Base-by-base conservation (phyloP, 92 coral and sea anemone genomes). In the Porites divaricata region DNA sequence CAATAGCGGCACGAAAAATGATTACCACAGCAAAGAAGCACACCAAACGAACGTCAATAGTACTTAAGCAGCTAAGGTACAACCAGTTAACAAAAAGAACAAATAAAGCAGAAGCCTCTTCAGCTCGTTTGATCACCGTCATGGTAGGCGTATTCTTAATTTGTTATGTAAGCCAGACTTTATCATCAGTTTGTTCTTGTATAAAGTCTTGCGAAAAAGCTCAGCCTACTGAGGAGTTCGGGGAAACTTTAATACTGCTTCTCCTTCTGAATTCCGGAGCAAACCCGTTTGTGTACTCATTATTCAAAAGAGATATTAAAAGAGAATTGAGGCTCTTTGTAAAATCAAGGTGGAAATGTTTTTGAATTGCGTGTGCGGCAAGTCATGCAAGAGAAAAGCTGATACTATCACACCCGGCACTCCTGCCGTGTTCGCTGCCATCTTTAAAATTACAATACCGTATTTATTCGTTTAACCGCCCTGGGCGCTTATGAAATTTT, bases 231-330 rank as follows among this genome's bases (percentile, higher is more conserved):
- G 15, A 62, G 28, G 54, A 41, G 10, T 68, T 77, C 21, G 35
- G 56, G 20, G 35, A 57, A 20, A 41, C 70, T n/a, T 63, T 77
- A 63, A 20, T 67, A 9, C 14, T 77, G 24, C 57, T 77, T 28
- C 70, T 61, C 56, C 19, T 77, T 26, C 35, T 41, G 61, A 77
- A 77, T 63, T 77, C 81, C 11, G 81, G 68, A 13, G 81, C 81
- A 20, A 77, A 77, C 56, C 81, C 81, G 23, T 59, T 77, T 14
- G 70, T n/a, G 26, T 77, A 77, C 54, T 68, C 81, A 20, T 62
- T 77, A 10, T 63, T 77, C 9, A 77, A 77, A 53, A 19, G 81
- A 35, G 81, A 77, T 22, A 57, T 77, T 4, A 77, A 63, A 61
- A 22, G 48, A 35, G 81, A 77, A 77, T 49, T n/a, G 15, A 23